Evolutionary conservation across 2,888 invertebrate genomes (phyloP).

Genomic region (Amblyjoppa proteus): DNA sequence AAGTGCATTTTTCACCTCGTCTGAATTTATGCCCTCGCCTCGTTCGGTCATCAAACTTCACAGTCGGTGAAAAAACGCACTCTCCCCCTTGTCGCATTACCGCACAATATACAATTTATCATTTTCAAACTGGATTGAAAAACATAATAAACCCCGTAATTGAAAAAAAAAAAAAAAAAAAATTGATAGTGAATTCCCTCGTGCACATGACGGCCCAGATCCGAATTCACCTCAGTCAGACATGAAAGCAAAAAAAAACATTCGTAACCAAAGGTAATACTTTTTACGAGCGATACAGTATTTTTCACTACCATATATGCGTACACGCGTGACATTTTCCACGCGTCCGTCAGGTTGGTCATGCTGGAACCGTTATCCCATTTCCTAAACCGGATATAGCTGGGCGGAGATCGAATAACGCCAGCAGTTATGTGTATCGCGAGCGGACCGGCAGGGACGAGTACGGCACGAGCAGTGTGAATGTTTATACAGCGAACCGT

Average conservation of each 20-base stretch:
- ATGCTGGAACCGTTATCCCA: conserved; percentile 54
- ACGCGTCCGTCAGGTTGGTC: conserved; percentile 5
- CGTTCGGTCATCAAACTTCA: too few relatives aligned
- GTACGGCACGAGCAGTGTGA: conserved; percentile 24
- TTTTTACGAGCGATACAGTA: conserved; percentile 23
- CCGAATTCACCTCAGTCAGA: too few relatives aligned
- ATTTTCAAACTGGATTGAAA: too few relatives aligned
- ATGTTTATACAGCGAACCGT: conserved; percentile 44
- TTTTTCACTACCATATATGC: conserved; percentile 6
- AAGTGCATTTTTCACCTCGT: too few relatives aligned
- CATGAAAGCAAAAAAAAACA: not conserved
- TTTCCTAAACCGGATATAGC: conserved; percentile 66
- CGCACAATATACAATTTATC: too few relatives aligned
- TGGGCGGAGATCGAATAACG: conserved; percentile 60
- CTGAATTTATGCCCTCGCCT: too few relatives aligned
- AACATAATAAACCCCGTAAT: too few relatives aligned
- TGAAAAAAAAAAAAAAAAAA: too few relatives aligned
- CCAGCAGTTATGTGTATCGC: conserved; percentile 43
- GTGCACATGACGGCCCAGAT: too few relatives aligned
- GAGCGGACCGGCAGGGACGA: conserved; percentile 19
- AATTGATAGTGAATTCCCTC: too few relatives aligned
- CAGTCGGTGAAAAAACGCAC: too few relatives aligned
- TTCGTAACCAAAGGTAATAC: not conserved
- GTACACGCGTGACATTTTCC: not conserved
- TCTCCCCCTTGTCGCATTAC: too few relatives aligned